A percentile compares a stretch with the other conserved stretches of the same genome.
phyloP scores from a whole-genome alignment of 2,113 vertebrate species.

The Ceratotherium simum region DNA sequence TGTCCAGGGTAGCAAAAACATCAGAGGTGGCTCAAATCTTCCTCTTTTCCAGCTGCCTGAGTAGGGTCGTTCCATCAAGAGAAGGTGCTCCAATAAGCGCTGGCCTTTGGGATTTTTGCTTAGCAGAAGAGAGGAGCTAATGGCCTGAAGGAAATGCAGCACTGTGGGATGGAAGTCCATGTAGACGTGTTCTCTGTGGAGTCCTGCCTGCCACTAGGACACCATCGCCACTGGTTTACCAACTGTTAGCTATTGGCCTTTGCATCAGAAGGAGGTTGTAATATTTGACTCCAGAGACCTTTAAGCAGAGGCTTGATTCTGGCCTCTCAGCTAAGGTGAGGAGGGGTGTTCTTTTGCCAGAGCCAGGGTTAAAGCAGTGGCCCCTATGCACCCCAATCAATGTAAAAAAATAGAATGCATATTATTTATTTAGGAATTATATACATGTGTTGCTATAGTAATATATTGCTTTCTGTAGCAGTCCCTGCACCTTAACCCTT shows the following conservation, averaged over 20 bases:
- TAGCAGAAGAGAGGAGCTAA: neutral
- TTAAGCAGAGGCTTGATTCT: constrained; percentile 4
- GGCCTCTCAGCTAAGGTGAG: neutral
- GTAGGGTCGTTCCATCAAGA: neutral
- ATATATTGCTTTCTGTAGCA: neutral
- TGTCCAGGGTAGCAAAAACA: neutral
- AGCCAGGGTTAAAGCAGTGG: neutral
- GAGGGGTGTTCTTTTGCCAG: neutral
- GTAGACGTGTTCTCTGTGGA: neutral
- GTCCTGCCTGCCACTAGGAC: neutral
- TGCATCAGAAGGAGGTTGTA: neutral
- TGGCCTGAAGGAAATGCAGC: neutral
- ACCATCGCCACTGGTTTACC: neutral
- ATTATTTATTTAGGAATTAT: neutral
- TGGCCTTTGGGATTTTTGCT: neutral
- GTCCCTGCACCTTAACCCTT: neutral
- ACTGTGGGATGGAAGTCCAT: neutral
- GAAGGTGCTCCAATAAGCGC: neutral
- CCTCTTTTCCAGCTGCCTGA: neutral
- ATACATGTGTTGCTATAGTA: neutral
- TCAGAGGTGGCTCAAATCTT: neutral
- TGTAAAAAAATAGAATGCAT: neutral
- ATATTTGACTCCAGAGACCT: neutral
- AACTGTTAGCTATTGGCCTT: neutral
- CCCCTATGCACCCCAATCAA: neutral